Base-by-base conservation (phyloP, 1,140 invertebrate genomes). In the Eciton burchellii region DNA sequence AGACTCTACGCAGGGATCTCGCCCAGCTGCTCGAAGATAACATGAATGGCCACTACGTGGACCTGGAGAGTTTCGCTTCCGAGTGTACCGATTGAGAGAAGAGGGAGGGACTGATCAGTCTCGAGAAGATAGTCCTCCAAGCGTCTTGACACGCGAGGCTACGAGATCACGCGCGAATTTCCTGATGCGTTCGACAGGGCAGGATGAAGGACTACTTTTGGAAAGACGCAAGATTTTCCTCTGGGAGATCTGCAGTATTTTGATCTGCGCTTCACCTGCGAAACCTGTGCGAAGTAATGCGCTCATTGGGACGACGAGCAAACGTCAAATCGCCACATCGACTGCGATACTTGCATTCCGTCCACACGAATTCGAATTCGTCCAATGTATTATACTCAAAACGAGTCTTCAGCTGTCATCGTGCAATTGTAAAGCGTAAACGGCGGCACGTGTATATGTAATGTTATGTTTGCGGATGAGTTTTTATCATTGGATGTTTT, bases 31-130 rank as follows among this genome's bases (percentile, higher is more conserved):
- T 97, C 49, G 96, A 97, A 83, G 96, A 97, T 83, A 95, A 96
- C 68, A 95, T 96, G 43, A 95, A 96, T 24, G 96, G 96, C 1
- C 96, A 96, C 87, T 97, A 97, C 90, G 96, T 97, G 72, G 97
- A 97, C 88, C 93, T 97, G 24, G 96, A 97, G 88, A 96, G 96
- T 56, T 97, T 97, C 87, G 96, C 96, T 72, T 96, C 96, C 85
- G 96, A 96, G 91, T 95, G 95, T 14, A 95, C 95, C 2, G 95
- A 95, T 65, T 95, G 94, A 91, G 11, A n/a, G 19, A 19, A 62
- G 11, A 0, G 6, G 35, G 35, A 6, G 6, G 35, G 35, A 35
- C 6, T 35, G 35, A 6, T 35, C 35, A 35, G 35, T 2, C 35
- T 35, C 35, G 35, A 35, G 35, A 35, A 35, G 35, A 35, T 35